A percentile compares a stretch with the other conserved stretches of the same genome.
These are phyloP conservation scores for Heloderma charlesbogerti DNA, from an alignment of 2,113 vertebrate species.

Conservation along the genomic window DNA sequence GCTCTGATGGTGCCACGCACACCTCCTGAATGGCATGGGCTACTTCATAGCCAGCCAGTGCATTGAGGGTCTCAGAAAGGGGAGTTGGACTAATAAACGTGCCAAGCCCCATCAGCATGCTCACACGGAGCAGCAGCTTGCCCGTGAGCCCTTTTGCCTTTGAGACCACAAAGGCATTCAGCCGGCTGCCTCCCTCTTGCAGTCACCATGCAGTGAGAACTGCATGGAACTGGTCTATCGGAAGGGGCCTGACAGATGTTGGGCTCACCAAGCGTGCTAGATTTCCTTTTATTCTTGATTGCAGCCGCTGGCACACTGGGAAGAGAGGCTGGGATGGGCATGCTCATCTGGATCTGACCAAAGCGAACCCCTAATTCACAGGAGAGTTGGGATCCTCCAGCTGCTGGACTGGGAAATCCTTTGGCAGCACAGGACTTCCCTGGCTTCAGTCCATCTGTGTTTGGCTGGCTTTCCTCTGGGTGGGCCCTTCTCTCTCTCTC, in stretches of 20 bases:
- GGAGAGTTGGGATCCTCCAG: not conserved
- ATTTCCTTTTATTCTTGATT: not conserved
- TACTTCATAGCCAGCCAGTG: not conserved
- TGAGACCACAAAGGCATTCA: too few species aligned
- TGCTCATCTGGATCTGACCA: not conserved
- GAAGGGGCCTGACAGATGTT: not conserved
- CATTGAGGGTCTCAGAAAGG: not conserved
- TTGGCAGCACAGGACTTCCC: not conserved
- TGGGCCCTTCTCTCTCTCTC: not conserved
- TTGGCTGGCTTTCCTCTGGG: not conserved
- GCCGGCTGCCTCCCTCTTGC: not conserved
- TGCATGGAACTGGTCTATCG: not conserved
- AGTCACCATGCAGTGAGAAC: not conserved
- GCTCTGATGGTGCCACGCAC: not conserved
- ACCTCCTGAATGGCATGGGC: not conserved
- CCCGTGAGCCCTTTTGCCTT: not conserved
- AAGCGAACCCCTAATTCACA: not conserved
- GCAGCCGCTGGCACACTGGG: not conserved
- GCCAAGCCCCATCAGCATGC: not conserved
- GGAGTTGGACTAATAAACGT: too few species aligned
- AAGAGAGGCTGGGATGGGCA: not conserved
- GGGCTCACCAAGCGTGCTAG: not conserved
- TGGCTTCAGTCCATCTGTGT: not conserved
- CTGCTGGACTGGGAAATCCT: too few species aligned
- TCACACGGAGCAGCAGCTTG: not conserved